A percentile compares a stretch with the other conserved stretches of the same genome.
These are phyloP conservation scores for Temnothorax nylanderi DNA, from an alignment of 1,140 invertebrate genomes.

Conservation along the genomic window DNA sequence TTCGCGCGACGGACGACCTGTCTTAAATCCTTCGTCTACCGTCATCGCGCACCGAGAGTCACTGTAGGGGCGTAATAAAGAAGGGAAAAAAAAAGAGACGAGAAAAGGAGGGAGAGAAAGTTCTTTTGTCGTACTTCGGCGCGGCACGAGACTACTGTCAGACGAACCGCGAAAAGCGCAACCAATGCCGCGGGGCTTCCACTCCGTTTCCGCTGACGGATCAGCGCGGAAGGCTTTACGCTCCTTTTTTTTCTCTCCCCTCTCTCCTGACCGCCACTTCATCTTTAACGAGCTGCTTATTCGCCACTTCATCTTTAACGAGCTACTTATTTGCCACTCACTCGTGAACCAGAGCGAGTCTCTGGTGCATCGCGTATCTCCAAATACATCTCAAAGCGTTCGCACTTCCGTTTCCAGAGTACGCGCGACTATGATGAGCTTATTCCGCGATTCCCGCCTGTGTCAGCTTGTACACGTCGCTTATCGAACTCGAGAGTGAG, in stretches of 20 bases:
- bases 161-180: slow-evolving; percentile 42
- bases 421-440: neutral
- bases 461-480: neutral
- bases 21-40: slow-evolving; percentile 44
- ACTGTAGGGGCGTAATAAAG: neutral
- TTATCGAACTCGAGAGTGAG: neutral
- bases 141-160: neutral
- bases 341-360: neutral
- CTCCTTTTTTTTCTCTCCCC: neutral
- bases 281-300: slow-evolving; percentile 33
- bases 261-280: neutral
- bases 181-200: slow-evolving; percentile 40
- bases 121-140: slow-evolving; percentile 35
- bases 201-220: slow-evolving; percentile 22
- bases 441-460: neutral
- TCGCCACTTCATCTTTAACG: neutral
- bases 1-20: slow-evolving; percentile 60
- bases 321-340: slow-evolving; percentile 25
- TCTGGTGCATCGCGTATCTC: neutral
- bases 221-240: neutral
- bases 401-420: neutral
- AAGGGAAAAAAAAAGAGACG: slow-evolving; percentile 31
- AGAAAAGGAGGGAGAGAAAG: slow-evolving; percentile 37
- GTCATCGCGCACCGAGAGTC: slow-evolving; percentile 36
- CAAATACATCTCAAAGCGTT: neutral